Evolutionary conservation across 2,888 invertebrate species (phyloP).

Genomic region (Oligia fasciuncula): DNA sequence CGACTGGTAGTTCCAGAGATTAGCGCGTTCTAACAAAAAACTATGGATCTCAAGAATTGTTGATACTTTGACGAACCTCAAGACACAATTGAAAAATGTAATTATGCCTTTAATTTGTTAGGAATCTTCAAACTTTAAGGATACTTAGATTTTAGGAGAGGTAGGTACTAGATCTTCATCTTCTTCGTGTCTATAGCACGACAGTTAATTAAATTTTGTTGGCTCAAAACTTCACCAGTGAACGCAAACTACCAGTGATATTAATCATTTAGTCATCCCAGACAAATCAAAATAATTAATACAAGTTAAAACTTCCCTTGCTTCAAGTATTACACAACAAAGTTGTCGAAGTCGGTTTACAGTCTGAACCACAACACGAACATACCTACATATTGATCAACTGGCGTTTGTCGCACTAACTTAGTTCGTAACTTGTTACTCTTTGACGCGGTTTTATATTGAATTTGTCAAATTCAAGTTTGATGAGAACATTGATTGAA

Average conservation of each 20-base stretch:
- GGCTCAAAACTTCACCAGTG: not conserved
- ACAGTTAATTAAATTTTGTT: not conserved
- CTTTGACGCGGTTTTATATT: slow-evolving; percentile 54
- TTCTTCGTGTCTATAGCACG: not conserved
- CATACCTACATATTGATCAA: slow-evolving; percentile 51
- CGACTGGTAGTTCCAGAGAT: no score
- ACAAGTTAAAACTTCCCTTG: not conserved
- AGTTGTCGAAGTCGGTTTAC: slow-evolving; percentile 19
- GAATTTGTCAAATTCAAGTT: slow-evolving; percentile 62
- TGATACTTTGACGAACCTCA: not conserved
- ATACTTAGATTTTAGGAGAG: not conserved
- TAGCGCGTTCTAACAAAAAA: no score
- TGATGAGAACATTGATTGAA: slow-evolving; percentile 62
- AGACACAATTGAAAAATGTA: not conserved
- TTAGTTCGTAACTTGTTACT: slow-evolving; percentile 56
- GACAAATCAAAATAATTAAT: slow-evolving; percentile 9
- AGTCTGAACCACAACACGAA: slow-evolving; percentile 16
- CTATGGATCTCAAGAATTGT: not conserved
- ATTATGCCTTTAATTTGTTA: not conserved
- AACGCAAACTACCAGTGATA: not conserved
- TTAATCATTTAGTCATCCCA: not conserved
- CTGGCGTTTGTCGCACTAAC: slow-evolving; percentile 47
- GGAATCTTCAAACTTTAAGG: not conserved
- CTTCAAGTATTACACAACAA: slow-evolving; percentile 7
- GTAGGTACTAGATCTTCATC: not conserved